These are phyloP conservation scores for Drosophila villosipedis DNA, from an alignment of 2,888 invertebrate species.

Conservation along the genomic window DNA sequence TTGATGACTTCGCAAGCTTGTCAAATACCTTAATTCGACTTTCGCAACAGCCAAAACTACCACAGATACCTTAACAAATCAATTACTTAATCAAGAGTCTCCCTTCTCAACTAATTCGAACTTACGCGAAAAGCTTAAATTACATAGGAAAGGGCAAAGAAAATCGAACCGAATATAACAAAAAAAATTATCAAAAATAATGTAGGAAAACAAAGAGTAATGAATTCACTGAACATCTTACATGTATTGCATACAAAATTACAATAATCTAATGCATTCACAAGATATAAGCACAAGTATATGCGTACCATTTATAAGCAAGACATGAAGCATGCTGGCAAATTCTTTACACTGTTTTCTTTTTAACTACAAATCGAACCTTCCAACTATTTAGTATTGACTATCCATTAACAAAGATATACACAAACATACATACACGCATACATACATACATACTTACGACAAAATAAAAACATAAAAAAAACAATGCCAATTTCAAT, in stretches of 20 bases:
- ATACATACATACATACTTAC: constrained; percentile 10
- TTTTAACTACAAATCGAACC: constrained; percentile 48
- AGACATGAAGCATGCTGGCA: constrained; percentile 25
- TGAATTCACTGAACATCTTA: constrained; percentile 3
- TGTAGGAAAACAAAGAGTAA: background rate
- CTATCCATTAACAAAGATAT: constrained; percentile 30
- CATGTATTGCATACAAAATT: constrained; percentile 8
- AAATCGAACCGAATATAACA: constrained; percentile 5
- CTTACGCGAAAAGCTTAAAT: constrained; percentile 10
- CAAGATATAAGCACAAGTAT: constrained; percentile 1
- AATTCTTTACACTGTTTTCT: constrained; percentile 31
- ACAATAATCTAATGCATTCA: constrained; percentile 8
- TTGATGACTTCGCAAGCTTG: constrained; percentile 46
- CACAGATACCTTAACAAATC: constrained; percentile 8
- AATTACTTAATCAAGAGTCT: background rate
- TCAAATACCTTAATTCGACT: constrained; percentile 16
- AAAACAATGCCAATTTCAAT: constrained; percentile 15
- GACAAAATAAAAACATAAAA: constrained; percentile 1
- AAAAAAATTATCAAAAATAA: background rate
- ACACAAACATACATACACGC: constrained; percentile 22
- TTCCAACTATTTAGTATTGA: constrained; percentile 50
- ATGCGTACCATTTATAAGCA: constrained; percentile 19
- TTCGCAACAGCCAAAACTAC: constrained; percentile 13
- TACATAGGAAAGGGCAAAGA: background rate
- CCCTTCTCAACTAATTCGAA: constrained; percentile 10